phyloP scores from a whole-genome alignment of 2,797 vertebrate genomes.

The Acropternis orthonyx region DNA sequence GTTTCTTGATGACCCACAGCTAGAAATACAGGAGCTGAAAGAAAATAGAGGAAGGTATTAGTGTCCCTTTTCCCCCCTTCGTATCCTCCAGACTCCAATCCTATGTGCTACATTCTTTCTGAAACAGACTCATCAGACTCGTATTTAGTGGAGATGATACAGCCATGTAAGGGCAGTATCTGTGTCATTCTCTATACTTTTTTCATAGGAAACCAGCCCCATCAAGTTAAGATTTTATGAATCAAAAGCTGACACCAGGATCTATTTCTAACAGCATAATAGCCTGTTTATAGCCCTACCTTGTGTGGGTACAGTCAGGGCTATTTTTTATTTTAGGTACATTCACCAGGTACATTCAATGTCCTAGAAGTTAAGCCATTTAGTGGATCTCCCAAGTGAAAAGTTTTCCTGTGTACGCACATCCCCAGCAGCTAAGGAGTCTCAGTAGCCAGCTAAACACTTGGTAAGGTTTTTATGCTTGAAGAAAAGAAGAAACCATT shows the following conservation, averaged over 20 bases:
- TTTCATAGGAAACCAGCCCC: background rate
- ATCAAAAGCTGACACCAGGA: background rate
- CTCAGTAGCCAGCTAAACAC: background rate
- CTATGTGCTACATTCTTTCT: background rate
- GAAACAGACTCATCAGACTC: background rate
- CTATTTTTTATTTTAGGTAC: background rate
- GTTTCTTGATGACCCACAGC: background rate
- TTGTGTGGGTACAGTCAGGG: background rate
- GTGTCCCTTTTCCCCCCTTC: background rate
- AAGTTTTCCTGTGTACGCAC: background rate
- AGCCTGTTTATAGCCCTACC: background rate
- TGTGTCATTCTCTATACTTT: background rate
- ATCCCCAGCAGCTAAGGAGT: background rate
- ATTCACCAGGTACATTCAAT: background rate
- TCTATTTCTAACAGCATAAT: background rate
- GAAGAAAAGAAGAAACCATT: slow-evolving; percentile 17
- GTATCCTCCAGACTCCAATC: background rate
- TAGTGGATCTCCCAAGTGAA: background rate
- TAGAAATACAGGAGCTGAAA: background rate
- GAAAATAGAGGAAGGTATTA: background rate
- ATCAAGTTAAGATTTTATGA: background rate
- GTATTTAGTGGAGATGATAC: background rate
- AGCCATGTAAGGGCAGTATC: background rate
- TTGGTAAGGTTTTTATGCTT: background rate
- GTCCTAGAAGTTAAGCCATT: background rate